These are phyloP conservation scores for Heliconius cydno DNA, from an alignment of 2,888 invertebrate species.

Conservation along the genomic window DNA sequence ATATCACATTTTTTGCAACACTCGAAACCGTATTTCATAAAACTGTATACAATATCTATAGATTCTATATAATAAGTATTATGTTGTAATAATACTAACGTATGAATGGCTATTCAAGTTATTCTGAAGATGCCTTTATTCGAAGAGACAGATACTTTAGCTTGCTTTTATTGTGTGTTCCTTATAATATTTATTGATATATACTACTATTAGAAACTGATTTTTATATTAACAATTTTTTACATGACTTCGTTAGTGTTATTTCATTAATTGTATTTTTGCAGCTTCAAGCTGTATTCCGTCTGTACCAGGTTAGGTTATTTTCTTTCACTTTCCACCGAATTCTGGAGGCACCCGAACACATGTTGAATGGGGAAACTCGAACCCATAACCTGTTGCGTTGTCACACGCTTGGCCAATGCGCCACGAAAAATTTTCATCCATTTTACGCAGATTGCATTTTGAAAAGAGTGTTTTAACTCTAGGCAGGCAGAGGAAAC, in stretches of 20 bases:
- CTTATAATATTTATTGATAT: slow-evolving; percentile 11
- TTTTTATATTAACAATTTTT: background rate
- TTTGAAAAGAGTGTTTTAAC: background rate
- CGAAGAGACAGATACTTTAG: slow-evolving; percentile 15
- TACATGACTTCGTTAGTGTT: background rate
- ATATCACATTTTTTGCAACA: slow-evolving; percentile 35
- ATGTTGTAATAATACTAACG: slow-evolving; percentile 13
- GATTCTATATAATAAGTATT: slow-evolving; percentile 37
- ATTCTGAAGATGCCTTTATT: slow-evolving; percentile 10
- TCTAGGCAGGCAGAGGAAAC: no score
- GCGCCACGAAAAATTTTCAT: no score
- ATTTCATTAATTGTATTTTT: background rate
- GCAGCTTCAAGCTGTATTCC: no score
- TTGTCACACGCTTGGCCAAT: no score
- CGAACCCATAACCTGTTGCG: no score
- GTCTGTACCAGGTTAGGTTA: no score
- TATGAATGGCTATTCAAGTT: slow-evolving; percentile 33
- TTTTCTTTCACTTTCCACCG: background rate
- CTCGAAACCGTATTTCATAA: slow-evolving; percentile 30
- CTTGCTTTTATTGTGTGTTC: background rate
- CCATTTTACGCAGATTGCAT: no score
- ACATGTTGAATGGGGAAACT: background rate
- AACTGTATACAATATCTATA: slow-evolving; percentile 26
- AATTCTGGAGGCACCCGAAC: background rate
- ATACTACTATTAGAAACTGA: background rate